Conservation (phyloP, 2,113 vertebrate species). For the Platichthys flesus region DNA sequence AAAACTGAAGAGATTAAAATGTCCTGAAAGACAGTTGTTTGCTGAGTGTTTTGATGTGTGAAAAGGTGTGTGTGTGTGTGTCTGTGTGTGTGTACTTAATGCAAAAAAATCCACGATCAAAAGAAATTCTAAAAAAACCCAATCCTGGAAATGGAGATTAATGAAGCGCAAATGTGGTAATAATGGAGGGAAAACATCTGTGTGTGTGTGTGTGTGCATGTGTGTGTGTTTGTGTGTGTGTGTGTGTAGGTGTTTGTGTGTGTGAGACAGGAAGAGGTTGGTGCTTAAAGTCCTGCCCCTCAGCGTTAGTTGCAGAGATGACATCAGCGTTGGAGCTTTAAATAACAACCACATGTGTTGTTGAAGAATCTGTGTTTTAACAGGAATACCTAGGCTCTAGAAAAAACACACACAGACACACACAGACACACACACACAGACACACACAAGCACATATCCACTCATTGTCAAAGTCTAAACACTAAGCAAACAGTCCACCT, state of each 20-base stretch:
- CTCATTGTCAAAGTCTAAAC: background rate
- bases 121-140: background rate
- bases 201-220: too few species aligned
- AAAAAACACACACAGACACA: background rate
- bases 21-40: too few species aligned
- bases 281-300: slow-evolving; percentile 26
- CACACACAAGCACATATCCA: background rate
- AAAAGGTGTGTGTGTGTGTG: too few species aligned
- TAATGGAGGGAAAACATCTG: too few species aligned
- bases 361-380: slow-evolving; percentile 67
- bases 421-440: background rate
- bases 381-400: slow-evolving; percentile 16
- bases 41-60: too few species aligned
- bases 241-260: too few species aligned
- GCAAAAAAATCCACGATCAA: too few species aligned
- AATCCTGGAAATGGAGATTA: background rate
- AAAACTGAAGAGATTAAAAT: too few species aligned
- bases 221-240: too few species aligned
- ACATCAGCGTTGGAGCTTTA: slow-evolving; percentile 68
- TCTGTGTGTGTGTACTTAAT: too few species aligned
- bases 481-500: background rate
- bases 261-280: slow-evolving; percentile 47
- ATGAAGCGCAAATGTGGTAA: too few species aligned
- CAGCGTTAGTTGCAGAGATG: slow-evolving; percentile 48
- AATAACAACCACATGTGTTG: slow-evolving; percentile 71